These are phyloP conservation scores for Latrodectus geometricus DNA, from an alignment of 1,140 invertebrate genomes.

Conservation along the genomic window DNA sequence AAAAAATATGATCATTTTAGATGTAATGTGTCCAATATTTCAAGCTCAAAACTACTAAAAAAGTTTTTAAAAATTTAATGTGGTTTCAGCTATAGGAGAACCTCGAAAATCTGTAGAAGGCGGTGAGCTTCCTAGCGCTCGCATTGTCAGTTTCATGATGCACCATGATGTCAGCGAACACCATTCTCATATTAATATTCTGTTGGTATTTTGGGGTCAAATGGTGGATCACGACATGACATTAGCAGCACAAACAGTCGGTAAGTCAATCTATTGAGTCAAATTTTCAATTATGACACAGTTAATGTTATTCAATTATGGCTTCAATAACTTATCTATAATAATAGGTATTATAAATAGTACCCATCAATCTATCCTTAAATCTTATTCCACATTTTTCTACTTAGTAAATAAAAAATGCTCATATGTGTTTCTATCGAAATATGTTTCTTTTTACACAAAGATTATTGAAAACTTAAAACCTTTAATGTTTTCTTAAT, in stretches of 20 bases:
- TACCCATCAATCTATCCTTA: too few relatives aligned
- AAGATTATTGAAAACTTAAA: too few relatives aligned
- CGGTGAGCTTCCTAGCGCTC: conserved; percentile 78
- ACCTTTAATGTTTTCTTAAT: too few relatives aligned
- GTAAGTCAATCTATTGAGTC: conserved; percentile 69
- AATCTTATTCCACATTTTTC: too few relatives aligned
- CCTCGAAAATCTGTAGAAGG: conserved; percentile 73
- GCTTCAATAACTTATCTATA: not conserved
- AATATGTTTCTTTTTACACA: too few relatives aligned
- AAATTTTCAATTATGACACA: not conserved
- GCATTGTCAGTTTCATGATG: conserved; percentile 88
- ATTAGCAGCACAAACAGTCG: conserved; percentile 78
- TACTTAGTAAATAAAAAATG: too few relatives aligned
- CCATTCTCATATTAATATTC: conserved; percentile 92
- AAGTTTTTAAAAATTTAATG: too few relatives aligned
- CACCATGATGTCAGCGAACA: conserved; percentile 92
- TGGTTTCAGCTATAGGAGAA: conserved; percentile 17
- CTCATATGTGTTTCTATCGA: too few relatives aligned
- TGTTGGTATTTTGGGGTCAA: conserved; percentile 94
- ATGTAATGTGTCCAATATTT: too few relatives aligned
- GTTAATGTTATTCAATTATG: not conserved
- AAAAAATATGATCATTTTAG: too few relatives aligned
- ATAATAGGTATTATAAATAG: too few relatives aligned
- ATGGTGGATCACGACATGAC: conserved; percentile 96
- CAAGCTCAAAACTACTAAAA: too few relatives aligned